Conservation (phyloP, 2,113 vertebrate species). For the Neodontobutis hainanensis region DNA sequence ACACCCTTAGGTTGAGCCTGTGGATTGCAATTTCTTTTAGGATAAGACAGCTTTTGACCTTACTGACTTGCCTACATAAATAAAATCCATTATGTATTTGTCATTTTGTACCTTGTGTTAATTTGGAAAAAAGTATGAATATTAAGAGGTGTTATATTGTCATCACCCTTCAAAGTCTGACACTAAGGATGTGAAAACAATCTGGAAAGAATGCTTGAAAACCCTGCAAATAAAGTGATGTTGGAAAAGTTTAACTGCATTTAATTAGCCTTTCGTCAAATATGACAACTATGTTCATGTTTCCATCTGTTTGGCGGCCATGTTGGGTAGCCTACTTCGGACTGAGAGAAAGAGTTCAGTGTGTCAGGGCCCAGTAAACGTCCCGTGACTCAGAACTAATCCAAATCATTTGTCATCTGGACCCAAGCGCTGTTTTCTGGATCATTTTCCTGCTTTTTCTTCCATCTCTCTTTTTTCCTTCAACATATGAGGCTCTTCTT, state of each 20-base stretch:
- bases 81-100: too few species aligned
- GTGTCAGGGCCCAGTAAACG: slow-evolving; percentile 57
- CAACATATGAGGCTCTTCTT: background rate
- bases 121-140: too few species aligned
- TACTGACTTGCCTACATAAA: too few species aligned
- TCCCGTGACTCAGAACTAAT: slow-evolving; percentile 49
- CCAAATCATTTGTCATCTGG: slow-evolving; percentile 51
- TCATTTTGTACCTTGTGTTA: too few species aligned
- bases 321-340: slow-evolving; percentile 1
- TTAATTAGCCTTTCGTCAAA: background rate
- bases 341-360: slow-evolving; percentile 46
- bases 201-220: background rate
- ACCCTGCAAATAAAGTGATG: background rate
- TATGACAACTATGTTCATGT: slow-evolving; percentile 3
- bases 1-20: too few species aligned
- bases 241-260: background rate
- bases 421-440: slow-evolving; percentile 13
- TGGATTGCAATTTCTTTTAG: too few species aligned
- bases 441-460: slow-evolving; percentile 30
- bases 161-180: background rate
- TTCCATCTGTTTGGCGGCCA: slow-evolving; percentile 2
- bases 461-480: slow-evolving; percentile 12
- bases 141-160: background rate
- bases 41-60: too few species aligned
- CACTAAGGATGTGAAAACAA: background rate